Evolutionary conservation across 2,113 vertebrate species (phyloP), one percentile per base, ranked within the genome.

Genomic region (Brachionichthys hirsutus): DNA sequence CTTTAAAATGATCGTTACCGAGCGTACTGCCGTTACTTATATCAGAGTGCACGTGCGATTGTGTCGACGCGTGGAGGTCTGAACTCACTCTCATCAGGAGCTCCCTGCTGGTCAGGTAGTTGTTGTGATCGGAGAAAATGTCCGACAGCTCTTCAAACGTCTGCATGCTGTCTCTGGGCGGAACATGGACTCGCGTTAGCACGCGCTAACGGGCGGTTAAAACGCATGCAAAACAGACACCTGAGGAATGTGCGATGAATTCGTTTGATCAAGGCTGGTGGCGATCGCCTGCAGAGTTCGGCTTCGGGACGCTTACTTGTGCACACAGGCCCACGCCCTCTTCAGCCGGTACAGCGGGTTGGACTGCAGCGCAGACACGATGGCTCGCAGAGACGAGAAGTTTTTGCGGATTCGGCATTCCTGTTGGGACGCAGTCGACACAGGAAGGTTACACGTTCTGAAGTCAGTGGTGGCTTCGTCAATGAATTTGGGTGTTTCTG

Each of bases 381-480:
- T 95, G 81, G 96, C 95, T 75, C 92, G 90, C 79, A 98, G 90
- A 18, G 96, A 98, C 3, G 96, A 98, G 70, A 97, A 98, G 79
- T 98, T 97, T 88, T 98, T 98, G 54, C 95, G 93, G 71, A 98
- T 95, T 66, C 96, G 89, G 54, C 96, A 98, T 89, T 97, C 96
- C 96, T 98, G 91, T 53, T 47, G 5, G 17, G 35, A 45, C 16
- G 61, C n/a, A 59, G 40, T 3, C 0, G 6, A 35, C 30, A 22
- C 4, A 35, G 34, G 5, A n/a, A n/a, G n/a, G n/a, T n/a, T n/a
- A n/a, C n/a, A n/a, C n/a, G n/a, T n/a, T n/a, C n/a, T n/a, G n/a
- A n/a, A n/a, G n/a, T n/a, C n/a, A n/a, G n/a, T n/a, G n/a, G n/a
- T n/a, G n/a, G n/a, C n/a, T n/a, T n/a, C n/a, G n/a, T n/a, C n/a